Evolutionary conservation across 1,140 invertebrate species (phyloP).

Genomic region (Listronotus bonariensis): DNA sequence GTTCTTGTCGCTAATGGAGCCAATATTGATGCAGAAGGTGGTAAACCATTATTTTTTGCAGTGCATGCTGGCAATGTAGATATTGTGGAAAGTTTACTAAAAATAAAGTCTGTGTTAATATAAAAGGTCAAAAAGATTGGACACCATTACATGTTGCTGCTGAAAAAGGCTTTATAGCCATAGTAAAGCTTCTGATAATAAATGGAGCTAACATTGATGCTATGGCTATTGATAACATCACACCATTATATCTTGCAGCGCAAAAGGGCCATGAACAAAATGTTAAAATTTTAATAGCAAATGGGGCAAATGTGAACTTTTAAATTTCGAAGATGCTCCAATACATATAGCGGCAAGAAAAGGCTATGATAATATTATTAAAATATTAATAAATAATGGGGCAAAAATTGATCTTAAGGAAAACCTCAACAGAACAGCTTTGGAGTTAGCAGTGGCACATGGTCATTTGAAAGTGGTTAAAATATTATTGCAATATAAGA

Average conservation of each 20-base stretch:
- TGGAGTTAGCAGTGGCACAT: too few species aligned
- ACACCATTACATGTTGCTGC: neutral
- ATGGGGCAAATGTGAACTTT: too few species aligned
- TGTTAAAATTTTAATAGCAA: neutral
- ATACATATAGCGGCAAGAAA: too few species aligned
- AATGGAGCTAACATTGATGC: neutral
- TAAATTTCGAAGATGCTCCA: too few species aligned
- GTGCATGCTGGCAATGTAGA: neutral
- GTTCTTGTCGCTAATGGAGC: too few species aligned
- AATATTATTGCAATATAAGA: too few species aligned
- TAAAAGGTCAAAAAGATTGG: neutral
- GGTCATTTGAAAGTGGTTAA: too few species aligned
- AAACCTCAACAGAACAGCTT: too few species aligned
- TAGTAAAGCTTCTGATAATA: neutral
- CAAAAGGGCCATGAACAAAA: neutral
- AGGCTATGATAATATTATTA: too few species aligned
- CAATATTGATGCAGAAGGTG: too few species aligned
- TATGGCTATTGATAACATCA: neutral
- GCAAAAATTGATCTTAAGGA: too few species aligned
- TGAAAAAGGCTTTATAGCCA: neutral
- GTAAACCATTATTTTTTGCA: neutral
- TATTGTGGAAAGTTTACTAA: neutral
- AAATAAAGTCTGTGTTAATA: neutral
- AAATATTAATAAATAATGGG: too few species aligned
- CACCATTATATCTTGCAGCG: slow-evolving; percentile 2